Conservation (phyloP, 2,888 invertebrate genomes). For the Clepsis dumicolana region DNA sequence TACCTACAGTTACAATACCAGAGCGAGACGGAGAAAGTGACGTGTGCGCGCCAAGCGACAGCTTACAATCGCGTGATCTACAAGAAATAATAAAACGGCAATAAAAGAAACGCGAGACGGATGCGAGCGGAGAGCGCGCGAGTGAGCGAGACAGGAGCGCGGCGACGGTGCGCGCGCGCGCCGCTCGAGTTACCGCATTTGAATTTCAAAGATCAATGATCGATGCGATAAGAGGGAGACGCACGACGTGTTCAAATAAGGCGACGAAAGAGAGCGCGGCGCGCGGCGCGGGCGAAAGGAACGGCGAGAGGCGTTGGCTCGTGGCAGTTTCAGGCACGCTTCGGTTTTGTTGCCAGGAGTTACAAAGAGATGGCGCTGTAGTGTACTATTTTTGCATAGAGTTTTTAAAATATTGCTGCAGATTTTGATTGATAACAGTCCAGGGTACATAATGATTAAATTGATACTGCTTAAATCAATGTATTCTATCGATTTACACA, state of each 20-base stretch:
- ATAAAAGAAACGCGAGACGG: slow-evolving; percentile 85
- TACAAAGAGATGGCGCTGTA: slow-evolving; percentile 71
- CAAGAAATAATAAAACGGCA: slow-evolving; percentile 87
- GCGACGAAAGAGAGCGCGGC: slow-evolving; percentile 55
- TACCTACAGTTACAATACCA: slow-evolving; percentile 46
- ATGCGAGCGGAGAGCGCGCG: slow-evolving; percentile 71
- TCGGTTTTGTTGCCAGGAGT: slow-evolving; percentile 48
- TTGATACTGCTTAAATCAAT: too few relatives aligned
- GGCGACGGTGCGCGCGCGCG: slow-evolving; percentile 81
- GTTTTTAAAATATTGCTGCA: neutral
- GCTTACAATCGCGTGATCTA: slow-evolving; percentile 86
- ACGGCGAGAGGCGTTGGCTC: slow-evolving; percentile 68
- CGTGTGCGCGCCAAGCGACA: slow-evolving; percentile 85
- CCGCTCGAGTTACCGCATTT: slow-evolving; percentile 82
- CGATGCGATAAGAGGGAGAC: slow-evolving; percentile 80
- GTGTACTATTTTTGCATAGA: slow-evolving; percentile 21
- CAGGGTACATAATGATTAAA: too few relatives aligned
- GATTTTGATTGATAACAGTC: neutral
- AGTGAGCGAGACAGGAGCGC: slow-evolving; percentile 72
- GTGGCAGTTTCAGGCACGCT: slow-evolving; percentile 73
- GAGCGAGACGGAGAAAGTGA: slow-evolving; percentile 69
- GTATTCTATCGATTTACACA: too few relatives aligned
- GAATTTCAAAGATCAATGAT: slow-evolving; percentile 86
- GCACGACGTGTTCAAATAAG: slow-evolving; percentile 66
- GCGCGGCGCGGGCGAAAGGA: slow-evolving; percentile 53